Evolutionary conservation across 1,140 invertebrate species (phyloP).

Genomic region (Ceratitis capitata): DNA sequence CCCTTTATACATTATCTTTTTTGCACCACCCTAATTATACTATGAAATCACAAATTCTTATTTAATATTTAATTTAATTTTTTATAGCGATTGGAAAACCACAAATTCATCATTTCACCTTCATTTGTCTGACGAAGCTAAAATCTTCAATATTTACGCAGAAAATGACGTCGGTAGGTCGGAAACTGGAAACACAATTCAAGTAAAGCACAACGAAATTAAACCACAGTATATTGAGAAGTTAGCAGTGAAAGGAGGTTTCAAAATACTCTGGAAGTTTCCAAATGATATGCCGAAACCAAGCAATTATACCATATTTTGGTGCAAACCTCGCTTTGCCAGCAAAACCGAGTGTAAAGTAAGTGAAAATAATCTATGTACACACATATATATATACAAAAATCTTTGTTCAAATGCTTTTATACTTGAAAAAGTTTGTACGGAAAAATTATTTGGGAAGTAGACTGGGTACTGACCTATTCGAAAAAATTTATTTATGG

Average conservation of each 20-base stretch:
- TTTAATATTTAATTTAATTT: too few species aligned
- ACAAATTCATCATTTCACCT: conserved; percentile 11
- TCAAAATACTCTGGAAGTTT: conserved; percentile 3
- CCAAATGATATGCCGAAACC: conserved; percentile 49
- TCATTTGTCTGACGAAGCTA: not conserved
- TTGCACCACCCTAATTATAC: too few species aligned
- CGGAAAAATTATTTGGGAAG: too few species aligned
- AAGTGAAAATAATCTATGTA: not conserved
- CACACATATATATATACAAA: too few species aligned
- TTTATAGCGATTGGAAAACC: too few species aligned
- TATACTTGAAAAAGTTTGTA: too few species aligned
- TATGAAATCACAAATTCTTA: too few species aligned
- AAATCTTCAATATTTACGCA: not conserved
- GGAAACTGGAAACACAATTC: conserved; percentile 48
- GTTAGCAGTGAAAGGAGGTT: not conserved
- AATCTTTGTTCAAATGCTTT: too few species aligned
- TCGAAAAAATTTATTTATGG: too few species aligned
- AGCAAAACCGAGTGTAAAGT: conserved; percentile 53
- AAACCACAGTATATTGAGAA: not conserved
- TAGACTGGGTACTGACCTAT: too few species aligned
- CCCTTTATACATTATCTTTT: too few species aligned
- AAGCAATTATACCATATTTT: conserved; percentile 58
- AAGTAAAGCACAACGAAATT: not conserved
- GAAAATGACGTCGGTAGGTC: conserved; percentile 50
- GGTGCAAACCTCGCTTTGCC: conserved; percentile 52